These are phyloP conservation scores for Psettodes erumei DNA, from an alignment of 2,113 vertebrate genomes.

Conservation along the genomic window DNA sequence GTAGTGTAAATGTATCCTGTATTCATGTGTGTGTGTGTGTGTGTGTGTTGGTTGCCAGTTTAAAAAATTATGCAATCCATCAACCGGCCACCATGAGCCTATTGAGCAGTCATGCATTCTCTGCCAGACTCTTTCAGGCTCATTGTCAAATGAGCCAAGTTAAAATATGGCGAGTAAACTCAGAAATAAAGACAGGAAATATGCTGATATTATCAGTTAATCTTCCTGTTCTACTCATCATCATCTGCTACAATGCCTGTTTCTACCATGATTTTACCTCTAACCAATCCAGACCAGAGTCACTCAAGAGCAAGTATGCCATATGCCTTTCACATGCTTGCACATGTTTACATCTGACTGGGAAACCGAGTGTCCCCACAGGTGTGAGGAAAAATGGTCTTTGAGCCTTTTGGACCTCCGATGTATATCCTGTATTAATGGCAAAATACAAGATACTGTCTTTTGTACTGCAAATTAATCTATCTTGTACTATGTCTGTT, in stretches of 20 bases:
- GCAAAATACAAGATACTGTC: neutral
- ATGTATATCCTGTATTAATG: neutral
- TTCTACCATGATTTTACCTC: neutral
- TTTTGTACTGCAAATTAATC: neutral
- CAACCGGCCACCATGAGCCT: constrained; percentile 55
- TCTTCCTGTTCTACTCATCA: neutral
- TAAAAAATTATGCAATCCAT: constrained; percentile 61
- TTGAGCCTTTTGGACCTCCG: neutral
- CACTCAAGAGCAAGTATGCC: neutral
- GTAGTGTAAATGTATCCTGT: constrained; percentile 13
- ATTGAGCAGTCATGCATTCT: constrained; percentile 72
- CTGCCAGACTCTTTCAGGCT: constrained; percentile 16
- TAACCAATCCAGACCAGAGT: neutral
- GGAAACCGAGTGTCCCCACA: neutral
- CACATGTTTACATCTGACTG: neutral
- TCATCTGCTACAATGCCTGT: neutral
- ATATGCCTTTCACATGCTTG: neutral
- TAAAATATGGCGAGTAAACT: neutral
- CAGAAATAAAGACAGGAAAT: neutral
- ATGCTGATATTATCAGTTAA: neutral
- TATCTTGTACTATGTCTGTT: neutral
- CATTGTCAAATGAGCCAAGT: constrained; percentile 8
- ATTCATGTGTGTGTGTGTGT: constrained; percentile 12
- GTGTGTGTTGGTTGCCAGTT: constrained; percentile 33
- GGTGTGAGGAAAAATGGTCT: neutral